Evolutionary conservation across 2,113 vertebrate genomes (phyloP), one percentile per base, ranked within the genome.

Genomic region (Proterorhinus semilunaris): DNA sequence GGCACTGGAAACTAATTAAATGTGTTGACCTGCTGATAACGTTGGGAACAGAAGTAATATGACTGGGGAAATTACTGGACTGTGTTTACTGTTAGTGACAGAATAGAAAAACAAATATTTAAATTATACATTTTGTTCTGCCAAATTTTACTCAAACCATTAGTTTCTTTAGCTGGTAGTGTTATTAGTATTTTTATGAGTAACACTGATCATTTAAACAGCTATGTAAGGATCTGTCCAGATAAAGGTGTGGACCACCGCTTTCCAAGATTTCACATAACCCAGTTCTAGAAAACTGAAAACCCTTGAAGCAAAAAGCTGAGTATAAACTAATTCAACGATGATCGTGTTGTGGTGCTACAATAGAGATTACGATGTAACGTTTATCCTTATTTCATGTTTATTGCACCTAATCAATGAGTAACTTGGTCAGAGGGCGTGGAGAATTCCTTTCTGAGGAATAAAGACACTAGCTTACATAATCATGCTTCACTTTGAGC

Each of bases 351-450:
- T 9, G n/a, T 21, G 50, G 13, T 43, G 67, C 66, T 61, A n/a
- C 0, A 65, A 36, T 36, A 12, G 69, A 82, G 68, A 62, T n/a
- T n/a, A 15, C 15, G 47, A 49, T 82, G 80, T 67, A 62, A 21
- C n/a, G 70, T 68, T 75, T 84, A 80, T 85, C 69, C 65, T 58
- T 45, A 63, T 77, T 74, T 78, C 70, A 42, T 48, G 49, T 85
- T 85, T 88, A 88, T 86, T 80, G 73, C 75, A 8, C 2, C 57
- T 50, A 83, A 86, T 91, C 91, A 93, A 92, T 93, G 66, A 93
- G 76, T 93, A 92, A 93, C 92, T 78, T 8, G 0, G 51, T 49
- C 50, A 74, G 66, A 74, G 83, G 90, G 89, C 62, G 89, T 84
- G 87, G 69, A 78, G 43, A 64, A 77, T 67, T 77, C 69, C 72